phyloP scores from a whole-genome alignment of 2,888 invertebrate genomes.

The Patella depressa region DNA sequence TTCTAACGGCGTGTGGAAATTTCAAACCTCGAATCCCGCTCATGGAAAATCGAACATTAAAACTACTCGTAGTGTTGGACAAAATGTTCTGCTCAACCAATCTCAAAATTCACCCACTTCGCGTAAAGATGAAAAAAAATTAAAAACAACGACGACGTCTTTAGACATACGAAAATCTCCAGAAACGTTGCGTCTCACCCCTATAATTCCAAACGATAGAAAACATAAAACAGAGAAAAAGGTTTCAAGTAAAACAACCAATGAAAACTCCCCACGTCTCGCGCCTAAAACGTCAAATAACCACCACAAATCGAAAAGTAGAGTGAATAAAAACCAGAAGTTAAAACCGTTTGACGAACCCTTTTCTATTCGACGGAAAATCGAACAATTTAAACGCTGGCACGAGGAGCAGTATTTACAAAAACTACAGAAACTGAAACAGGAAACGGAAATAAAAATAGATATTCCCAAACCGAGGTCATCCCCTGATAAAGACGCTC shows the following conservation, averaged over 20 bases:
- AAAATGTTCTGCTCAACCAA: constrained; percentile 3
- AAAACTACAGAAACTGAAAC: constrained; percentile 53
- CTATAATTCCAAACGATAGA: constrained; percentile 14
- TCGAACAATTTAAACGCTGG: constrained; percentile 63
- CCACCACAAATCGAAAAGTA: constrained; percentile 2
- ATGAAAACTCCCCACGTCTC: constrained; percentile 11
- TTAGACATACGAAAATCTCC: constrained; percentile 18
- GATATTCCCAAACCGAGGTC: constrained; percentile 28
- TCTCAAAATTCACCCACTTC: constrained; percentile 10
- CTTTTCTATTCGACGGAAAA: constrained; percentile 61
- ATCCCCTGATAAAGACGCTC: not conserved
- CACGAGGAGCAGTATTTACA: constrained; percentile 61
- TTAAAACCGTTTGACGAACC: constrained; percentile 49
- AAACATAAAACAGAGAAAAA: constrained; percentile 25
- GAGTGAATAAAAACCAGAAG: constrained; percentile 28
- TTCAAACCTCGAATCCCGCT: constrained; percentile 17
- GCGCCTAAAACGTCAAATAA: constrained; percentile 15
- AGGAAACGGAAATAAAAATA: constrained; percentile 50
- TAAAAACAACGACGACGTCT: not conserved
- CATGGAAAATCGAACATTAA: not conserved
- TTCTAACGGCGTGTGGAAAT: constrained; percentile 18
- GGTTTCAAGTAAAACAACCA: constrained; percentile 9
- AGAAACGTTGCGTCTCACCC: constrained; percentile 15
- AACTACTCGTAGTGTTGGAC: not conserved
- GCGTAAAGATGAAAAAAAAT: constrained; percentile 5